A percentile compares a stretch with the other conserved stretches of the same genome.
Conservation (phyloP, 2,113 vertebrate species). For the Grus americana region DNA sequence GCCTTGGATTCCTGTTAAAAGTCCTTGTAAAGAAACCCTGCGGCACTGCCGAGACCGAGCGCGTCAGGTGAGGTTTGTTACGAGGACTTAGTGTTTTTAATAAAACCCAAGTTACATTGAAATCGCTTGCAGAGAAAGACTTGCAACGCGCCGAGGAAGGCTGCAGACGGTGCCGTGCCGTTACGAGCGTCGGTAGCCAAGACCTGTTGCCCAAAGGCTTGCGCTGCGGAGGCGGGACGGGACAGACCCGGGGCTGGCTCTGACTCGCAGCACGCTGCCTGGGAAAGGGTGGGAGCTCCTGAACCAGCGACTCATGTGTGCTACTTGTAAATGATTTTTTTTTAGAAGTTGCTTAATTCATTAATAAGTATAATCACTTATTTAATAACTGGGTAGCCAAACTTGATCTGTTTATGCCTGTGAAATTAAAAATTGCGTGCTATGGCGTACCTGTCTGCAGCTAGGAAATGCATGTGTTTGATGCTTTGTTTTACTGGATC, state of each 20-base stretch:
- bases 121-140: background rate
- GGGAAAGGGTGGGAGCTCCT: constrained; percentile 11
- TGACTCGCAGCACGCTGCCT: background rate
- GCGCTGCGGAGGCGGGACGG: background rate
- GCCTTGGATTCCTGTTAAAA: background rate
- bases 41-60: background rate
- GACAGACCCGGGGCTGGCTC: background rate
- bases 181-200: background rate
- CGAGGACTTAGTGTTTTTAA: background rate
- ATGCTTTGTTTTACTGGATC: background rate
- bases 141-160: background rate
- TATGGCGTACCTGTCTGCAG: constrained; percentile 2
- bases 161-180: background rate
- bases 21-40: background rate
- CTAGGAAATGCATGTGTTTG: background rate
- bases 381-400: constrained; percentile 11
- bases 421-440: background rate
- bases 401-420: constrained; percentile 9
- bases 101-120: background rate
- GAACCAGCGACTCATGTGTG: background rate
- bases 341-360: background rate
- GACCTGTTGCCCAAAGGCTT: background rate
- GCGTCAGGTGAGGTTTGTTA: background rate
- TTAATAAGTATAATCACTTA: background rate
- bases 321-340: background rate